Evolutionary conservation across 2,797 vertebrate genomes (phyloP).

Genomic region (Myiotriccus ornatus): DNA sequence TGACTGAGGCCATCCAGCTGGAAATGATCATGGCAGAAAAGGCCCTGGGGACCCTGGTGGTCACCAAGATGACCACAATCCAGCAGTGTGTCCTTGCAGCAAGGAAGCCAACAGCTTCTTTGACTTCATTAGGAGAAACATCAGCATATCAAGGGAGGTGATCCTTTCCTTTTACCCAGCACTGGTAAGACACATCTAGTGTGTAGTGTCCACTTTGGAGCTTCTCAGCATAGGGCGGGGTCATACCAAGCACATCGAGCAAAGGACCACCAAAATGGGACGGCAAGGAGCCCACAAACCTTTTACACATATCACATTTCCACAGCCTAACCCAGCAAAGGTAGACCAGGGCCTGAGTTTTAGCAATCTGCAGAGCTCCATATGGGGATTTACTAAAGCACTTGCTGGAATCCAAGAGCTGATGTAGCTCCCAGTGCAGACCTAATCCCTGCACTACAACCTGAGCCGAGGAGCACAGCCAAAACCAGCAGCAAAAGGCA

Average conservation of each 20-base stretch:
- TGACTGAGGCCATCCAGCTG: neutral
- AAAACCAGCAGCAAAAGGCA: neutral
- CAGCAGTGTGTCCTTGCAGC: neutral
- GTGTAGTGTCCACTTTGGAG: neutral
- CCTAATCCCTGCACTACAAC: neutral
- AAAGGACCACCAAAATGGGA: neutral
- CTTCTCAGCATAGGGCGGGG: neutral
- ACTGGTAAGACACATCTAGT: neutral
- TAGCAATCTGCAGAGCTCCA: neutral
- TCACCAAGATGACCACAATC: neutral
- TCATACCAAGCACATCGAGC: neutral
- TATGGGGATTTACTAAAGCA: neutral
- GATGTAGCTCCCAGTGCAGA: neutral
- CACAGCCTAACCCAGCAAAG: neutral
- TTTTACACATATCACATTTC: fast-evolving
- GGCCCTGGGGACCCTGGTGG: neutral
- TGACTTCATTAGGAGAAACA: neutral
- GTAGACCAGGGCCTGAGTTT: neutral
- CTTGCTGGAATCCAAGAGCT: neutral
- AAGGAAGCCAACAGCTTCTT: fast-evolving
- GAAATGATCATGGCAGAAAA: neutral
- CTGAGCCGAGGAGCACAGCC: neutral
- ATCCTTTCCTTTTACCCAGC: neutral
- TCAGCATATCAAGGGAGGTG: neutral
- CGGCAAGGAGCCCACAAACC: neutral